Conservation (phyloP, 2,888 invertebrate species). For the Notodonta ziczac region DNA sequence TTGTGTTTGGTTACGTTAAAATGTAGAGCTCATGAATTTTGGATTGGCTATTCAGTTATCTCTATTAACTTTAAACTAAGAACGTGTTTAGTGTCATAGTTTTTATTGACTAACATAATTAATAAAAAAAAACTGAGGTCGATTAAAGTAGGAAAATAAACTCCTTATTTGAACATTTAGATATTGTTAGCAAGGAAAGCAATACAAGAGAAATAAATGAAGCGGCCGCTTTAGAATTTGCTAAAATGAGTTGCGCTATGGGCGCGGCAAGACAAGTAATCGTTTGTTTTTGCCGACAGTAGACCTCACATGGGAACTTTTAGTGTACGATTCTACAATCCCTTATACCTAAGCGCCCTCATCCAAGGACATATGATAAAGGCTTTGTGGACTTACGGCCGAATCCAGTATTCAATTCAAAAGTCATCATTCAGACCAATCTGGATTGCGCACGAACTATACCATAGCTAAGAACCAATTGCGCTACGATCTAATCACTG, state of each 20-base stretch:
- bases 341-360: constrained; percentile 1
- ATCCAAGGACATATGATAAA: neutral
- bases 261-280: constrained; percentile 34
- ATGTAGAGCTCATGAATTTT: too few species aligned
- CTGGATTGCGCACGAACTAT: too few species aligned
- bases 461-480: too few species aligned
- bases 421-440: too few species aligned
- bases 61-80: too few species aligned
- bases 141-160: too few species aligned
- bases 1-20: too few species aligned
- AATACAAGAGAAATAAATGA: constrained; percentile 15
- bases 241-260: constrained; percentile 28
- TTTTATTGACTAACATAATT: too few species aligned
- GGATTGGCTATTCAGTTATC: too few species aligned
- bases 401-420: neutral
- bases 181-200: constrained; percentile 9
- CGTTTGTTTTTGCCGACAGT: constrained; percentile 41
- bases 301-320: constrained; percentile 16
- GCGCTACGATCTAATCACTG: too few species aligned
- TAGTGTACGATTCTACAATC: constrained; percentile 18
- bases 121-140: too few species aligned
- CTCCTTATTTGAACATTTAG: neutral
- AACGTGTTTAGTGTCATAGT: too few species aligned
- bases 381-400: neutral
- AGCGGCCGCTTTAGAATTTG: constrained; percentile 25